Evolutionary conservation across 2,888 invertebrate species (phyloP).

Genomic region (Tinea semifulvella): DNA sequence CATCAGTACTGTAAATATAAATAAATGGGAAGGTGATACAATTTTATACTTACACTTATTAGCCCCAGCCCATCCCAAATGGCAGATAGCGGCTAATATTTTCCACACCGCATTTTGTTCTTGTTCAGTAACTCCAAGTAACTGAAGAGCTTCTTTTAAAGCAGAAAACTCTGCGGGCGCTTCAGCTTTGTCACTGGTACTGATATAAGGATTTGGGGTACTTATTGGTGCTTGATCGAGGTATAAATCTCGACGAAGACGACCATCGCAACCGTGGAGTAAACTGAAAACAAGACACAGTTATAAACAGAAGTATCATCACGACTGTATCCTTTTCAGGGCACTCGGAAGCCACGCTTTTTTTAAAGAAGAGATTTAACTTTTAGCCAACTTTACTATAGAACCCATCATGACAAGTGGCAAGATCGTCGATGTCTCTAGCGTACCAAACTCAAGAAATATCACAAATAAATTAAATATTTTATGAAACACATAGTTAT

Average conservation of each 20-base stretch:
- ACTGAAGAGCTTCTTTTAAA: slow-evolving; percentile 78
- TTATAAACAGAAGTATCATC: slow-evolving; percentile 5
- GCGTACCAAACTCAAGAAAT: too few relatives aligned
- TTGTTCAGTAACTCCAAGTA: slow-evolving; percentile 76
- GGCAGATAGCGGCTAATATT: slow-evolving; percentile 92
- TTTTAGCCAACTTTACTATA: too few relatives aligned
- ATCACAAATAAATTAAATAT: too few relatives aligned
- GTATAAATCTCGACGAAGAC: slow-evolving; percentile 82
- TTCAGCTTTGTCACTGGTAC: slow-evolving; percentile 80
- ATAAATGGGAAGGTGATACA: too few relatives aligned
- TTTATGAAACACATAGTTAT: too few relatives aligned
- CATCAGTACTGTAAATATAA: too few relatives aligned
- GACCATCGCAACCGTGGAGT: slow-evolving; percentile 84
- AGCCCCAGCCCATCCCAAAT: slow-evolving; percentile 88
- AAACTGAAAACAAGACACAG: slow-evolving; percentile 61
- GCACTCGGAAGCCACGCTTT: too few relatives aligned
- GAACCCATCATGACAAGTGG: too few relatives aligned
- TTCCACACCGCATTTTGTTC: slow-evolving; percentile 88
- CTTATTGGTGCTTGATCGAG: slow-evolving; percentile 72
- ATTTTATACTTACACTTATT: slow-evolving; percentile 66
- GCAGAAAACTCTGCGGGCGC: slow-evolving; percentile 85
- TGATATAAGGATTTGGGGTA: slow-evolving; percentile 78
- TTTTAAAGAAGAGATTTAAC: too few relatives aligned
- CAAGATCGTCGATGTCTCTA: too few relatives aligned
- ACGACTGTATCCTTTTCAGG: too few relatives aligned